phyloP scores from a whole-genome alignment of 2,113 vertebrate genomes.

The Colius striatus region DNA sequence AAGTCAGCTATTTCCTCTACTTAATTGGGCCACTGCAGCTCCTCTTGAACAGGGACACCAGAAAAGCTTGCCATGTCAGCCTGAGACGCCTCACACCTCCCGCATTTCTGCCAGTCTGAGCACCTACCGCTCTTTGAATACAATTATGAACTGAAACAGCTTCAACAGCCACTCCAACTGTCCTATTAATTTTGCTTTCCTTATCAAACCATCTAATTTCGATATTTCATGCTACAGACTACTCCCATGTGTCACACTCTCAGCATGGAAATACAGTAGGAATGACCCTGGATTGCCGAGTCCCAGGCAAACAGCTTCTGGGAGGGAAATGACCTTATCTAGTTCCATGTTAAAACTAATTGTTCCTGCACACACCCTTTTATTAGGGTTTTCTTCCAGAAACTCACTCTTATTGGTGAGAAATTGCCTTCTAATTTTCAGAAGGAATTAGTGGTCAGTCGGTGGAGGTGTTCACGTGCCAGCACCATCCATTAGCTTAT shows the following conservation, averaged over 20 bases:
- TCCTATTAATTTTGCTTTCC: not conserved
- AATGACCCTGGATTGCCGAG: not conserved
- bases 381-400: conserved; percentile 17
- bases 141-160: not conserved
- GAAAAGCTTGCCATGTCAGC: not conserved
- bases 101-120: not conserved
- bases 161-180: not conserved
- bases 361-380: not conserved
- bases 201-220: not conserved
- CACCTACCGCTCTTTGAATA: not conserved
- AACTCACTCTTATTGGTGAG: conserved; percentile 27
- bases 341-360: not conserved
- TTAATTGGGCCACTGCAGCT: conserved; percentile 39
- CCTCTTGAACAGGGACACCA: not conserved
- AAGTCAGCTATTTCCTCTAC: conserved; percentile 23
- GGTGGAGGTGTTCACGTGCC: not conserved
- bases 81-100: not conserved
- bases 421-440: conserved; percentile 49
- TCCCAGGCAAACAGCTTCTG: not conserved
- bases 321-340: not conserved
- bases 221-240: not conserved
- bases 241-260: not conserved
- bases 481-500: conserved; percentile 50
- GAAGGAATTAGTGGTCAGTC: conserved; percentile 26
- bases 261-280: not conserved